These are phyloP conservation scores for Neoarius graeffei DNA, from an alignment of 2,113 vertebrate genomes.

Conservation along the genomic window DNA sequence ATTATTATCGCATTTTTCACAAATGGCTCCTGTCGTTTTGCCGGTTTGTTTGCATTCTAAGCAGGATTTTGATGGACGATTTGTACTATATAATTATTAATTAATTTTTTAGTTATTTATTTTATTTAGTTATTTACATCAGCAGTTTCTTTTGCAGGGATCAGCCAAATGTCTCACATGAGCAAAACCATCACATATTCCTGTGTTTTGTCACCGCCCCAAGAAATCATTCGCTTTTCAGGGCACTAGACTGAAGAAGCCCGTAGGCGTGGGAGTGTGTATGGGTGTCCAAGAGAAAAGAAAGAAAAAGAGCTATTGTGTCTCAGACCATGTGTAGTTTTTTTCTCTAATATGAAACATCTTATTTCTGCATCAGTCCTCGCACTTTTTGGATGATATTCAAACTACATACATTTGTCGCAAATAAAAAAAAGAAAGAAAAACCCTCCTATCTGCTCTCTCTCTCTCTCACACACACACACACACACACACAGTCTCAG, in stretches of 20 bases:
- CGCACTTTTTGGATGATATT: background rate
- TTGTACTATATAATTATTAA: no score
- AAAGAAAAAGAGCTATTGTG: background rate
- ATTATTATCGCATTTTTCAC: no score
- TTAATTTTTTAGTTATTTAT: no score
- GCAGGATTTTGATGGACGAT: no score
- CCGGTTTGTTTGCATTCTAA: no score
- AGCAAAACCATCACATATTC: background rate
- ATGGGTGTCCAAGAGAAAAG: background rate
- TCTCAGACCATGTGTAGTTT: background rate
- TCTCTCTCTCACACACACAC: background rate
- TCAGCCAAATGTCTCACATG: background rate
- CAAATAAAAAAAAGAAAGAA: background rate
- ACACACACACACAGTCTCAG: background rate
- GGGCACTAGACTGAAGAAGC: conserved; percentile 33
- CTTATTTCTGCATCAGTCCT: background rate
- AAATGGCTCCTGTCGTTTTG: background rate
- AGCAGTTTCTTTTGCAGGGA: background rate
- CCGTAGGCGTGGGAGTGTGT: conserved; percentile 6
- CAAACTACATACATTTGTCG: background rate
- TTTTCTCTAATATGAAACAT: background rate
- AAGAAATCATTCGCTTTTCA: conserved; percentile 20
- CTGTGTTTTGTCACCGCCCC: background rate
- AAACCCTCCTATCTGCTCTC: no score
- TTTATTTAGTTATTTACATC: background rate